Evolutionary conservation across 2,888 invertebrate species (phyloP).

Genomic region (Notocelia uddmanniana): DNA sequence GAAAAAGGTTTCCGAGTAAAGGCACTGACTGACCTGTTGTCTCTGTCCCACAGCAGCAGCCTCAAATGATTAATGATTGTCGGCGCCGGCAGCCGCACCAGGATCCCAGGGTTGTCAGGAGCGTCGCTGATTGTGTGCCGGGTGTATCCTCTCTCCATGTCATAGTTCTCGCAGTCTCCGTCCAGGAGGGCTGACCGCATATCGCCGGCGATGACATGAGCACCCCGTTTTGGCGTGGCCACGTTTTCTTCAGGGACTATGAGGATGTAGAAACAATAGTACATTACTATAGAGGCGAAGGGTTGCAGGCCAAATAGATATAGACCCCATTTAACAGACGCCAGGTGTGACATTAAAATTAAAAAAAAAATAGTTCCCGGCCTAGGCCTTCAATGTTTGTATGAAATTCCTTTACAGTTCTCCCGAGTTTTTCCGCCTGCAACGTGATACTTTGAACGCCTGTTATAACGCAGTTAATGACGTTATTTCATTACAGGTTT

Average conservation of each 20-base stretch:
- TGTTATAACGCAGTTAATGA: no score
- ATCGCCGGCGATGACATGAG: slow-evolving; percentile 96
- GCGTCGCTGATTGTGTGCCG: slow-evolving; percentile 94
- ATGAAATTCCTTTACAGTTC: no score
- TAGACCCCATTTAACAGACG: no score
- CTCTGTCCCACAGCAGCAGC: slow-evolving; percentile 97
- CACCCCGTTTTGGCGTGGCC: slow-evolving; percentile 91
- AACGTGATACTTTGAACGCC: no score
- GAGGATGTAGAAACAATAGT: neutral
- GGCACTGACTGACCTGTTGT: slow-evolving; percentile 86
- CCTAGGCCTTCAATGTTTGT: no score
- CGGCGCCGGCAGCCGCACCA: slow-evolving; percentile 92
- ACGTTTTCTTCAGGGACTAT: slow-evolving; percentile 96
- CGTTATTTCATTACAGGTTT: no score
- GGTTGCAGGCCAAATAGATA: no score
- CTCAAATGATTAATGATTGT: slow-evolving; percentile 97
- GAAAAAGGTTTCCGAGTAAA: neutral
- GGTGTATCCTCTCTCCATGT: slow-evolving; percentile 97
- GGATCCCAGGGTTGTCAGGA: slow-evolving; percentile 91
- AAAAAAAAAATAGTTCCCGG: no score
- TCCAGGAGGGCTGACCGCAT: slow-evolving; percentile 95
- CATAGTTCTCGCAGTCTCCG: slow-evolving; percentile 94
- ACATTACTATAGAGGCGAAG: no score
- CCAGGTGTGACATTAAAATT: no score
- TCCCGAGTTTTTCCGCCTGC: no score